A percentile compares a stretch with the other conserved stretches of the same genome.
These are phyloP conservation scores for Hecatera dysodea DNA, from an alignment of 2,888 invertebrate species.

Conservation along the genomic window DNA sequence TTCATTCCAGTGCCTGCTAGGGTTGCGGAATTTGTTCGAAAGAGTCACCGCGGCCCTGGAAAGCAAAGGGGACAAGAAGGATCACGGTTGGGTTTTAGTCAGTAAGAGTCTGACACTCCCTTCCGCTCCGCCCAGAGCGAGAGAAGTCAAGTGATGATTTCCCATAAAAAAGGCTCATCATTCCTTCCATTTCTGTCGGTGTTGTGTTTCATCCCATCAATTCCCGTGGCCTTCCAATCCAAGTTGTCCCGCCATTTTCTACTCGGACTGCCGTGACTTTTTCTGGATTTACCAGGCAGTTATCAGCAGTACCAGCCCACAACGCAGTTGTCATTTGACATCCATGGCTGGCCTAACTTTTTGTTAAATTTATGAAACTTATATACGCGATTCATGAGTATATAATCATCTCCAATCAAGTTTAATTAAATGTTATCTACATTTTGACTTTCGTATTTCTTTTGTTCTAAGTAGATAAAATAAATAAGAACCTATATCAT, in stretches of 20 bases:
- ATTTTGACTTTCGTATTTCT: constrained; percentile 6
- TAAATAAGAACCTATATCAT: constrained; percentile 10
- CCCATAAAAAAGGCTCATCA: too few relatives aligned
- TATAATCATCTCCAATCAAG: neutral
- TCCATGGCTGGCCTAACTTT: neutral
- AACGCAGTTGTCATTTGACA: neutral
- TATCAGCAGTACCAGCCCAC: too few relatives aligned
- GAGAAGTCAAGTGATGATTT: too few relatives aligned
- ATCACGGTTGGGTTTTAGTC: too few relatives aligned
- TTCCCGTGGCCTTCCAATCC: too few relatives aligned
- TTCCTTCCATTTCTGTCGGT: neutral
- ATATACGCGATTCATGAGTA: neutral
- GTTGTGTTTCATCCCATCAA: neutral
- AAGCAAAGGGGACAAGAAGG: too few relatives aligned
- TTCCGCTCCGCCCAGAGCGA: too few relatives aligned
- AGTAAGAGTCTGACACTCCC: too few relatives aligned
- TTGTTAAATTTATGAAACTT: neutral
- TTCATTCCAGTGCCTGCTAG: too few relatives aligned
- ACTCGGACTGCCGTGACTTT: neutral
- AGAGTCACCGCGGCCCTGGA: too few relatives aligned
- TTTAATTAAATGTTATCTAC: neutral
- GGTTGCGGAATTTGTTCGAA: too few relatives aligned
- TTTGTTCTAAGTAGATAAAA: neutral
- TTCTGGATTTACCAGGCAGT: too few relatives aligned
- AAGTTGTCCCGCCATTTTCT: neutral